These are phyloP conservation scores for Phthorimaea operculella DNA, from an alignment of 1,140 invertebrate genomes.

Conservation along the genomic window DNA sequence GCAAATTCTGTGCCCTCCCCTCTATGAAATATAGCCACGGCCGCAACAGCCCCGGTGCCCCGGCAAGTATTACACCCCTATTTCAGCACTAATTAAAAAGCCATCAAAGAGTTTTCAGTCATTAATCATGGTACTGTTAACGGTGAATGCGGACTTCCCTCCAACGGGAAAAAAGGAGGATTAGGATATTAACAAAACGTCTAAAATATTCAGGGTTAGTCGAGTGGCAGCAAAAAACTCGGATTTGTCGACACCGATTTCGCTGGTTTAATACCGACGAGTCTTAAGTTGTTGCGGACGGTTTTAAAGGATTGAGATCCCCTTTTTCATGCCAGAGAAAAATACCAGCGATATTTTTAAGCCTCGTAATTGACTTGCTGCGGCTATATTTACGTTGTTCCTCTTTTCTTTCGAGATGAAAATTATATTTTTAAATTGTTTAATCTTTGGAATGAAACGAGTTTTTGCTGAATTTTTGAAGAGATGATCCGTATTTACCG, in stretches of 20 bases:
- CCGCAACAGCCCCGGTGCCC: slow-evolving; percentile 42
- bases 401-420: background rate
- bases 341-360: slow-evolving; percentile 61
- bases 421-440: background rate
- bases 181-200: slow-evolving; percentile 63
- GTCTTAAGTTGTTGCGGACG: slow-evolving; percentile 55
- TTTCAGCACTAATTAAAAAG: slow-evolving; percentile 68
- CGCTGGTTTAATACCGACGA: slow-evolving; percentile 43
- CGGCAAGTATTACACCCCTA: slow-evolving; percentile 54
- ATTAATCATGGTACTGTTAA: slow-evolving; percentile 68
- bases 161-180: slow-evolving; percentile 55
- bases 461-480: no score
- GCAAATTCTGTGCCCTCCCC: slow-evolving; percentile 58
- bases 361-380: slow-evolving; percentile 53
- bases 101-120: slow-evolving; percentile 67
- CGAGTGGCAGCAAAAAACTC: slow-evolving; percentile 55
- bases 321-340: slow-evolving; percentile 49
- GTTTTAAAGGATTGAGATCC: slow-evolving; percentile 58
- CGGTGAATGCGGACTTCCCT: slow-evolving; percentile 61
- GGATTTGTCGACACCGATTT: slow-evolving; percentile 30
- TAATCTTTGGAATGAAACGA: no score
- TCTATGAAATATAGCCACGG: slow-evolving; percentile 60
- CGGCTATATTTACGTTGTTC: slow-evolving; percentile 31
- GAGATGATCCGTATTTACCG: no score
- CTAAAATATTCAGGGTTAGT: slow-evolving; percentile 62